Evolutionary conservation across 2,797 vertebrate species (phyloP).

Genomic region (Pseudochirops corinnae): DNA sequence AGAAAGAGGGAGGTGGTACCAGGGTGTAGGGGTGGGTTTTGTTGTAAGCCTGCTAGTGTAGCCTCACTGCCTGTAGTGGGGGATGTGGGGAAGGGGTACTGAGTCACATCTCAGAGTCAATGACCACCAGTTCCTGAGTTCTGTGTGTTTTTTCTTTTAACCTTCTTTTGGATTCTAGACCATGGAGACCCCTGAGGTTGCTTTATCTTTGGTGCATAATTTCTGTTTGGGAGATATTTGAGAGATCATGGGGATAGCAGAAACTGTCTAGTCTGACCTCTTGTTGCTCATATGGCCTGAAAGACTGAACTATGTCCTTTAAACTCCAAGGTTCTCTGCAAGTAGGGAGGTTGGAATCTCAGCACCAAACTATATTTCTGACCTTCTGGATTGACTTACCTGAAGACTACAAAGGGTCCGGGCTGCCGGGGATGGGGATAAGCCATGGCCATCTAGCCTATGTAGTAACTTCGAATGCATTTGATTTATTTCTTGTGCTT

Average conservation of each 20-base stretch:
- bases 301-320: background rate
- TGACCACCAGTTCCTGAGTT: background rate
- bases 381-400: background rate
- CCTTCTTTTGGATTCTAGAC: background rate
- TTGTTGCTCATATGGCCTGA: background rate
- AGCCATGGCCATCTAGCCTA: background rate
- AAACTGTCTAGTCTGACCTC: background rate
- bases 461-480: background rate
- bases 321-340: background rate
- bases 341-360: background rate
- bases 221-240: background rate
- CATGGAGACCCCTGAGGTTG: background rate
- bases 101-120: background rate
- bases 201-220: background rate
- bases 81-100: background rate
- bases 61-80: background rate
- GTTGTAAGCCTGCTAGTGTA: background rate
- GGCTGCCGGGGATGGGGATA: background rate
- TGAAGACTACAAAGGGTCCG: background rate
- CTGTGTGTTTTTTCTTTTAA: background rate
- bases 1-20: background rate
- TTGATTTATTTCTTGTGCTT: background rate
- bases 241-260: background rate
- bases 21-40: background rate
- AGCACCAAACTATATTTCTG: background rate